These are phyloP conservation scores for Edolisoma coerulescens DNA, from an alignment of 2,113 vertebrate species.

Conservation along the genomic window DNA sequence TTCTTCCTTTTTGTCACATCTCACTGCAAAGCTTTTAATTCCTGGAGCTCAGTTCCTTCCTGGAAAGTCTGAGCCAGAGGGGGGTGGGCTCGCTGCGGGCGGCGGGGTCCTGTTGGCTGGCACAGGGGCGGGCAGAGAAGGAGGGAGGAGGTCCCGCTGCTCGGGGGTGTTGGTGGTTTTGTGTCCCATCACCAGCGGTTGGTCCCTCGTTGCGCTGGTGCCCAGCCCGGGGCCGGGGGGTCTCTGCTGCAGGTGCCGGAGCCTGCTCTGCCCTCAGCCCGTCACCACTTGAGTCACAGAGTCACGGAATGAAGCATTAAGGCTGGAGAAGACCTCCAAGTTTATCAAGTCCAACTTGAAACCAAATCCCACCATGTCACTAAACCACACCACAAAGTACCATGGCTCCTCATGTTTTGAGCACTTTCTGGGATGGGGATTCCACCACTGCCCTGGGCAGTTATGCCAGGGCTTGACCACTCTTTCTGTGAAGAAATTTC, in stretches of 20 bases:
- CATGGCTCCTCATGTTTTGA: fast-evolving
- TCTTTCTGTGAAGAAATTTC: neutral
- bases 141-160: neutral
- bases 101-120: neutral
- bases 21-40: constrained; percentile 6
- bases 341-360: neutral
- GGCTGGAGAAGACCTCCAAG: neutral
- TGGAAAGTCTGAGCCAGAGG: neutral
- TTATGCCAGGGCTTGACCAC: neutral
- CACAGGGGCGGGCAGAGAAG: neutral
- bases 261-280: neutral
- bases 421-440: fast-evolving
- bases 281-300: fast-evolving
- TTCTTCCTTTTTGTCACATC: constrained; percentile 49
- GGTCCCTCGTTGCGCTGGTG: no score
- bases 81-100: neutral
- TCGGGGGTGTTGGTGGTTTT: fast-evolving
- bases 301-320: neutral
- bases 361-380: neutral
- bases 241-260: neutral
- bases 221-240: fast-evolving
- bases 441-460: neutral
- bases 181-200: neutral
- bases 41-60: constrained; percentile 36
- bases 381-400: neutral